phyloP scores from a whole-genome alignment of 2,888 invertebrate species.

The Ophonus ardosiacus region DNA sequence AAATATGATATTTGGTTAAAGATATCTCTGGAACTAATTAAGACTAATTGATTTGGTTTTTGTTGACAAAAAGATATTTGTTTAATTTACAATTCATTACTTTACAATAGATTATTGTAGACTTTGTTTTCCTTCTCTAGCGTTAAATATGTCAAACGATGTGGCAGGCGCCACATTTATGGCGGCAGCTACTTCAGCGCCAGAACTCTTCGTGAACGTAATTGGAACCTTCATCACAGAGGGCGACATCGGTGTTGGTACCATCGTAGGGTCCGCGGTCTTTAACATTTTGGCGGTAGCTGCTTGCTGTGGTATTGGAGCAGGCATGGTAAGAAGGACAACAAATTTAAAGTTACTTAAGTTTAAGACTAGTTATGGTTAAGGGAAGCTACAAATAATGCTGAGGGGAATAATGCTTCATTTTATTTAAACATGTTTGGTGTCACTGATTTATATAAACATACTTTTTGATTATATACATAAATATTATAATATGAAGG shows the following conservation, averaged over 20 bases:
- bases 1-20: too few relatives aligned
- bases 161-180: constrained; percentile 95
- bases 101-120: neutral
- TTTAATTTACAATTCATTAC: too few relatives aligned
- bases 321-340: constrained; percentile 77
- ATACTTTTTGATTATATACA: too few relatives aligned
- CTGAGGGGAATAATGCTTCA: too few relatives aligned
- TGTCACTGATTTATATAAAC: too few relatives aligned
- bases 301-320: constrained; percentile 85
- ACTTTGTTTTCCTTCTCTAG: constrained; percentile 72
- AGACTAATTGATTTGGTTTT: too few relatives aligned
- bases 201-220: constrained; percentile 91
- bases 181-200: constrained; percentile 93
- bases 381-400: too few relatives aligned
- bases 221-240: constrained; percentile 90
- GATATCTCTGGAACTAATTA: too few relatives aligned
- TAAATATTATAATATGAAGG: too few relatives aligned
- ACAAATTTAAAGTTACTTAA: neutral
- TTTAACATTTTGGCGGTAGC: constrained; percentile 89
- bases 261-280: constrained; percentile 88
- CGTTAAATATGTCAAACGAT: constrained; percentile 84
- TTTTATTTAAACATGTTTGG: too few relatives aligned
- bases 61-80: too few relatives aligned
- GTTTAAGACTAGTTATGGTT: too few relatives aligned
- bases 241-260: constrained; percentile 88